Conservation (phyloP, 2,113 vertebrate species). For the Pteruthius melanotis region DNA sequence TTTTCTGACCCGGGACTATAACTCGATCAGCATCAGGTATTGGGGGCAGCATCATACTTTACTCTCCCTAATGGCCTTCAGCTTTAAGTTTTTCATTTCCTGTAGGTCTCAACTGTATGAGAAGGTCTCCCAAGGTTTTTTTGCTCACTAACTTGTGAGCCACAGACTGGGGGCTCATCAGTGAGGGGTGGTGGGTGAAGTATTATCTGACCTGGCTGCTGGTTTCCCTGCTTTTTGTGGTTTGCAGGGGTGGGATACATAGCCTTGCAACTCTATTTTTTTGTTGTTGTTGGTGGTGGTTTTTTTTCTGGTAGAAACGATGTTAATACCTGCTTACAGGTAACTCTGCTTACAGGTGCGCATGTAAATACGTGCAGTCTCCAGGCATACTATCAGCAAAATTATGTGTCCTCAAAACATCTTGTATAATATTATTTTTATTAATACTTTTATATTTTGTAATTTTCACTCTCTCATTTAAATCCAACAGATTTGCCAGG, state of each 20-base stretch:
- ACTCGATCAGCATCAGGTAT: not conserved
- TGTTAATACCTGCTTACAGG: not conserved
- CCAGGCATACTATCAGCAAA: not conserved
- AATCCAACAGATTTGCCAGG: not conserved
- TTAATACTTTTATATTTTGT: not conserved
- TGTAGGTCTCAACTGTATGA: not conserved
- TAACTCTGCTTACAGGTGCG: fast-evolving
- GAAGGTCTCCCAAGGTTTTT: not conserved
- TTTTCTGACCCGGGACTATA: not conserved
- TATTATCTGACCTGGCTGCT: not conserved
- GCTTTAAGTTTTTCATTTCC: conserved; percentile 23
- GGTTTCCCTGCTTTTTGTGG: not conserved
- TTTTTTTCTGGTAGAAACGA: fast-evolving
- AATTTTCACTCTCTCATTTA: not conserved
- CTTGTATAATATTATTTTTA: not conserved
- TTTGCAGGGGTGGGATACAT: not conserved
- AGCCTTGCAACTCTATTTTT: not conserved
- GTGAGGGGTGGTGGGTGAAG: not conserved
- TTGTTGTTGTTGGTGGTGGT: no score
- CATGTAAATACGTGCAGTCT: fast-evolving
- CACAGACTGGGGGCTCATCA: fast-evolving
- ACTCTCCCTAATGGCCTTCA: not conserved
- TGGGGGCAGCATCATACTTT: not conserved
- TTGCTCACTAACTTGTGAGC: not conserved
- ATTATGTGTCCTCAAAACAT: fast-evolving